Evolutionary conservation across 2,888 invertebrate species (phyloP).

Genomic region (Thelaira solivaga): DNA sequence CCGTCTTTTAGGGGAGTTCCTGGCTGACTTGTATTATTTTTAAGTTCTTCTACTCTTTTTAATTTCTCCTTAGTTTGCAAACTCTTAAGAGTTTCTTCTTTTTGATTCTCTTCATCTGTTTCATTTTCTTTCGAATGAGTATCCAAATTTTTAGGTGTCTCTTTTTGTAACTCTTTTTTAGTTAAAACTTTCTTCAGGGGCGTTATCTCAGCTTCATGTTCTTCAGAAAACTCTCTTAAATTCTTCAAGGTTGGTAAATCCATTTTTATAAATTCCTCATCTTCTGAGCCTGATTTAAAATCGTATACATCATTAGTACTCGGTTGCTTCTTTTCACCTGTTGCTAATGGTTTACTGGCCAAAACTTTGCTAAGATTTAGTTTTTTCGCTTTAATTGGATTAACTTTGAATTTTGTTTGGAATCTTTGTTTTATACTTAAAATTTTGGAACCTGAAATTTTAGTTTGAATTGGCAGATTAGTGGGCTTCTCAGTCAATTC

Average conservation of each 20-base stretch:
- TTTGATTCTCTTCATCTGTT: background rate
- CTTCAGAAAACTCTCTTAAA: conserved; percentile 74
- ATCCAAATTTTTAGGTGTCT: no score
- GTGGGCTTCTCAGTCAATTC: background rate
- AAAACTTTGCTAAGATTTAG: conserved; percentile 45
- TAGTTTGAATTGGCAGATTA: background rate
- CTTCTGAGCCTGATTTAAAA: conserved; percentile 76
- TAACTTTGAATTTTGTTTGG: conserved; percentile 58
- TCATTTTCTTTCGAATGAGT: background rate
- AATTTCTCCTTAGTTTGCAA: conserved; percentile 20
- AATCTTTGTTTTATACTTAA: conserved; percentile 63
- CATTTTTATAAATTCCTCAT: conserved; percentile 76
- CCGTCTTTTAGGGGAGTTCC: conserved; percentile 10
- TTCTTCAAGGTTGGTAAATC: conserved; percentile 74
- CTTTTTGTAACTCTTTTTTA: conserved; percentile 28
- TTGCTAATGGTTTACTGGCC: conserved; percentile 22
- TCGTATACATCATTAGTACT: conserved; percentile 71
- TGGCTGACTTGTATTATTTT: background rate
- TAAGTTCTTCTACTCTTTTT: conserved; percentile 21
- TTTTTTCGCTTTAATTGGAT: conserved; percentile 54
- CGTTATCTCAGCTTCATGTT: conserved; percentile 66
- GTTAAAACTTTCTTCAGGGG: background rate
- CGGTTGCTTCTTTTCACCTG: conserved; percentile 10
- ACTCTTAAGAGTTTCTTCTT: conserved; percentile 26
- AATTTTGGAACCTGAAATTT: conserved; percentile 15